Percentiles rank a stretch among this genome's conserved stretches.
Conservation (phyloP, 2,797 vertebrate genomes). For the Parambassis ranga region DNA sequence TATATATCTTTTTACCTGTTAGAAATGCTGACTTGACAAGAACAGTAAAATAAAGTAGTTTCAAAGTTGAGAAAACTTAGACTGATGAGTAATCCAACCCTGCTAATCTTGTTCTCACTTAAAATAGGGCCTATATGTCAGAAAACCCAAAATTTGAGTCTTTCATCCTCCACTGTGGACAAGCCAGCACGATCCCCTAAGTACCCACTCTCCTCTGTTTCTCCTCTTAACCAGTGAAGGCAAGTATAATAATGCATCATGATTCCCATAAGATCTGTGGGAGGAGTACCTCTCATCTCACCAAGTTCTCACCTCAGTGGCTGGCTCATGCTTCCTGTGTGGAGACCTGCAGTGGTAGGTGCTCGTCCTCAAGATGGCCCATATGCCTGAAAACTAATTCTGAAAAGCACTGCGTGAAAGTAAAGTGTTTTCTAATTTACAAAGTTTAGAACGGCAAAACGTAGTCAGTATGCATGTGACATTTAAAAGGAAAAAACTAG, state of each 20-base stretch:
- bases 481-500: no score
- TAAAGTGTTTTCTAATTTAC: neutral
- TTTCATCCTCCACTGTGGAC: constrained; percentile 32
- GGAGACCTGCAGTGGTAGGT: neutral
- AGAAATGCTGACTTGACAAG: no score
- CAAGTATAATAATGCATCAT: constrained; percentile 1
- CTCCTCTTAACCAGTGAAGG: neutral
- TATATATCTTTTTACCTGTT: no score
- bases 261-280: constrained; percentile 2
- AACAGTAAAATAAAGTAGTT: no score
- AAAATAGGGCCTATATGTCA: neutral
- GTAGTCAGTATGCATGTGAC: no score
- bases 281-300: constrained; percentile 10
- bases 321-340: constrained; percentile 12
- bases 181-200: constrained; percentile 8
- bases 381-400: neutral
- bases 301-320: neutral
- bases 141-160: constrained; percentile 7
- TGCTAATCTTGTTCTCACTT: neutral
- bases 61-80: no score
- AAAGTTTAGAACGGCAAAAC: no score
- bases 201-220: neutral
- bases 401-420: neutral
- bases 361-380: constrained; percentile 3
- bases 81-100: neutral